These are phyloP conservation scores for Apeira syringaria DNA, from an alignment of 2,888 invertebrate genomes.

Conservation along the genomic window DNA sequence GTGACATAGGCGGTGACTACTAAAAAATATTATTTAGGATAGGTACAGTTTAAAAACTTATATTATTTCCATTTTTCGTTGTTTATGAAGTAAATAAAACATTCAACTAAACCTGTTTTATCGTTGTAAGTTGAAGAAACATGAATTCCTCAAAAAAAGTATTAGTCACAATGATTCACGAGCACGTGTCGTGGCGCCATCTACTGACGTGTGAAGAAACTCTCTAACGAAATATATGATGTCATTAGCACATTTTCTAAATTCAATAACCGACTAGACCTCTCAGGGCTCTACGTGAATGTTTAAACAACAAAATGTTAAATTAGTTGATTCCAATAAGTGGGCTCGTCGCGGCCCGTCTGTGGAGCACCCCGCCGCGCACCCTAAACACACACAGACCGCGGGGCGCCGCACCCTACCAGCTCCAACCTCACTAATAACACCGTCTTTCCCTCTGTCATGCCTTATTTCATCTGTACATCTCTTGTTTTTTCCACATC, in stretches of 20 bases:
- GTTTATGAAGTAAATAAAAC: no score
- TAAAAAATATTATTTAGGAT: no score
- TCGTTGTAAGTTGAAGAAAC: no score
- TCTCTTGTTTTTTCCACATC: constrained; percentile 72
- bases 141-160: no score
- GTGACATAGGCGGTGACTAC: no score
- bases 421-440: constrained; percentile 67
- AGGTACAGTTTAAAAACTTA: no score
- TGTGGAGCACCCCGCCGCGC: constrained; percentile 57
- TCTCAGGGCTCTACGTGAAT: constrained; percentile 55
- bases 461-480: constrained; percentile 73
- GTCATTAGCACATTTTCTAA: constrained; percentile 32
- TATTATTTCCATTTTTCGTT: no score
- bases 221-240: constrained; percentile 10
- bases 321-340: constrained; percentile 77
- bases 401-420: constrained; percentile 75
- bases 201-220: background rate
- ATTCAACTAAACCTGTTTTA: no score
- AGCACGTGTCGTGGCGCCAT: constrained; percentile 3
- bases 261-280: constrained; percentile 61
- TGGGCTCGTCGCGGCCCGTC: constrained; percentile 46
- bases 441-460: constrained; percentile 77
- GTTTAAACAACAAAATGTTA: constrained; percentile 75
- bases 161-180: background rate
- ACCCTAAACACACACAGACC: constrained; percentile 81